These are phyloP conservation scores for Laterallus jamaicensis DNA, from an alignment of 2,113 vertebrate genomes.

Conservation along the genomic window DNA sequence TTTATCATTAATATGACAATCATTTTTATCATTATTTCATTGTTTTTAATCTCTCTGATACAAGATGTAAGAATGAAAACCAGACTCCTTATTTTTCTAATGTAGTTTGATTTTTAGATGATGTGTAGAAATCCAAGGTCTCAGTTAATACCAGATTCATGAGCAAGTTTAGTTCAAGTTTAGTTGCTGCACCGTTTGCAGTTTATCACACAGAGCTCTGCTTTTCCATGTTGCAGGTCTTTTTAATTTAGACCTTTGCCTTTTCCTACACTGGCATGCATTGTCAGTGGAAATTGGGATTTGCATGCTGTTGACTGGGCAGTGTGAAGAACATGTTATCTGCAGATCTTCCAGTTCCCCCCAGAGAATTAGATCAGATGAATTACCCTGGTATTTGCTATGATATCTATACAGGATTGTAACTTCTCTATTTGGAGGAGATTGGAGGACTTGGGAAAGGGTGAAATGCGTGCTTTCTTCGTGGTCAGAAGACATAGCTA, in stretches of 20 bases:
- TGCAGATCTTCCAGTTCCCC: background rate
- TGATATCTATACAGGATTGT: background rate
- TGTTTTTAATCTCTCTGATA: background rate
- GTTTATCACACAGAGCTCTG: background rate
- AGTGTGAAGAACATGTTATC: background rate
- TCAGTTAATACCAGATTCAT: background rate
- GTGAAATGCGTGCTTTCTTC: background rate
- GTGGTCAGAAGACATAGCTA: accelerated
- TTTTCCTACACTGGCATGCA: background rate
- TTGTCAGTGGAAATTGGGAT: background rate
- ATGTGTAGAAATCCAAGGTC: background rate
- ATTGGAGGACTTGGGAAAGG: background rate
- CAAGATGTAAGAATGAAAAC: background rate
- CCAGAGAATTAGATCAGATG: background rate
- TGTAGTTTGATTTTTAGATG: background rate
- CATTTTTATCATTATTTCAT: background rate
- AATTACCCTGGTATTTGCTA: background rate
- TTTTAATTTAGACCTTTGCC: background rate
- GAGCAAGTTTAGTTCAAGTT: background rate
- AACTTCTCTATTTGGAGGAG: background rate
- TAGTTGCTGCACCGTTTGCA: background rate
- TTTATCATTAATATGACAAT: background rate
- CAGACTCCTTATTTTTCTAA: background rate
- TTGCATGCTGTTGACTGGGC: background rate
- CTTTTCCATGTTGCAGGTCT: background rate